A percentile compares a stretch with the other conserved stretches of the same genome.
These are phyloP conservation scores for Brachyhypopomus occidentalis DNA, from an alignment of 2,113 vertebrate genomes.

Conservation along the genomic window DNA sequence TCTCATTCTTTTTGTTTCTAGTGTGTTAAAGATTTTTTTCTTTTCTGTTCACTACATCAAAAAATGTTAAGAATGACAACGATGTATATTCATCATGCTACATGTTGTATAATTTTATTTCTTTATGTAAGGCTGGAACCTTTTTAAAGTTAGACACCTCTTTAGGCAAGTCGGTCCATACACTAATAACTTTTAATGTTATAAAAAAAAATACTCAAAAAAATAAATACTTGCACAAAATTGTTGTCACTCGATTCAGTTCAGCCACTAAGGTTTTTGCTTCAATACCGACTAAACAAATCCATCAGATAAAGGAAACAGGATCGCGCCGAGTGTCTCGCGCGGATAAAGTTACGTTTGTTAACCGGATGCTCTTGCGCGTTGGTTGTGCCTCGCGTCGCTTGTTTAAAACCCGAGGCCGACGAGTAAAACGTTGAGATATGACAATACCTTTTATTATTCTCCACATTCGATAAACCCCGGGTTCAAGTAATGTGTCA, in stretches of 20 bases:
- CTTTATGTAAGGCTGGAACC: constrained; percentile 68
- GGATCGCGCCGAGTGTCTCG: constrained; percentile 26
- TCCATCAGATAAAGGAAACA: constrained; percentile 43
- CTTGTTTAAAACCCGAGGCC: no score
- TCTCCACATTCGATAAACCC: not conserved
- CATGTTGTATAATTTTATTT: constrained; percentile 61
- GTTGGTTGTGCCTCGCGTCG: not conserved
- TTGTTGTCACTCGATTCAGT: not conserved
- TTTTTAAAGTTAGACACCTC: constrained; percentile 53
- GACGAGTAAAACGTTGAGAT: no score
- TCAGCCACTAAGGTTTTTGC: constrained; percentile 3
- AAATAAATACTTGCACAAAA: constrained; percentile 71
- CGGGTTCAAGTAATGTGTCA: constrained; percentile 58
- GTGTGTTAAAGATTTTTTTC: constrained; percentile 55
- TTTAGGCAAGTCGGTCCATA: constrained; percentile 43
- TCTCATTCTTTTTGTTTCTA: constrained; percentile 52
- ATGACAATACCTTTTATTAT: not conserved
- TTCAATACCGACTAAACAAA: not conserved
- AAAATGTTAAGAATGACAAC: constrained; percentile 57
- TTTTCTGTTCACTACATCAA: constrained; percentile 48
- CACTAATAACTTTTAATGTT: constrained; percentile 57
- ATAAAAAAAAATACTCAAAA: constrained; percentile 75
- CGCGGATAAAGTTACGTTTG: constrained; percentile 52
- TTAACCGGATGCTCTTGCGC: constrained; percentile 23
- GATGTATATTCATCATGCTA: constrained; percentile 59